Conservation (phyloP, 1,140 invertebrate species). For the Drosophila tsacasi region DNA sequence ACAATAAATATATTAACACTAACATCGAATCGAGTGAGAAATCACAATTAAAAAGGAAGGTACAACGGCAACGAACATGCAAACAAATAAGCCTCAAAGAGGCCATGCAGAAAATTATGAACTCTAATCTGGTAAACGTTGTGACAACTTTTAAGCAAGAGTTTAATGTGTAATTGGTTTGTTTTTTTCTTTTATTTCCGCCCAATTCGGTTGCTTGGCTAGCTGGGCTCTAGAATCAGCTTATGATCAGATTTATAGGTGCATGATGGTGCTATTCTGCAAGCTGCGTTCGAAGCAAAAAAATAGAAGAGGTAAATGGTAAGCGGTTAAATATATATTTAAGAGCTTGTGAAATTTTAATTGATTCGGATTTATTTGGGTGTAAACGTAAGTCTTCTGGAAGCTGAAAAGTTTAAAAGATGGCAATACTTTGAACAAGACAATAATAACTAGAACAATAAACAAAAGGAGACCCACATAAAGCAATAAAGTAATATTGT, state of each 20-base stretch:
- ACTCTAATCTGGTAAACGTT: constrained; percentile 1
- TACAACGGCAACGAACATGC: constrained; percentile 40
- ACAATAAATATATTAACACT: constrained; percentile 5
- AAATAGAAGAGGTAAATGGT: constrained; percentile 38
- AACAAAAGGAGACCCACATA: constrained; percentile 2
- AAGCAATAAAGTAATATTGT: constrained; percentile 15
- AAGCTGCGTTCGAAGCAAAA: constrained; percentile 70
- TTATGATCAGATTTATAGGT: constrained; percentile 77
- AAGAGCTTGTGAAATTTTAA: constrained; percentile 14
- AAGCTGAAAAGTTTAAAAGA: constrained; percentile 63
- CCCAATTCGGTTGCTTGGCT: constrained; percentile 23
- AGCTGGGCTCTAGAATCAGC: constrained; percentile 10
- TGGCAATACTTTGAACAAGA: constrained; percentile 77
- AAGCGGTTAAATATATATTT: constrained; percentile 46
- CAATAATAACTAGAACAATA: constrained; percentile 9
- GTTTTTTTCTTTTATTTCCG: background rate
- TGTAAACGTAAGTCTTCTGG: constrained; percentile 6
- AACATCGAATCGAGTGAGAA: constrained; percentile 31
- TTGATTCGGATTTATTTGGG: constrained; percentile 3
- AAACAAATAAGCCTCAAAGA: constrained; percentile 17
- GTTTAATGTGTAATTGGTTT: background rate
- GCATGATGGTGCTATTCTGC: constrained; percentile 85
- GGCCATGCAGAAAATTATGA: constrained; percentile 17
- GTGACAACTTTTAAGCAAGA: constrained; percentile 8
- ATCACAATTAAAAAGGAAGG: constrained; percentile 13